Evolutionary conservation across 2,888 invertebrate species (phyloP).

Genomic region (Trichacis sp.): DNA sequence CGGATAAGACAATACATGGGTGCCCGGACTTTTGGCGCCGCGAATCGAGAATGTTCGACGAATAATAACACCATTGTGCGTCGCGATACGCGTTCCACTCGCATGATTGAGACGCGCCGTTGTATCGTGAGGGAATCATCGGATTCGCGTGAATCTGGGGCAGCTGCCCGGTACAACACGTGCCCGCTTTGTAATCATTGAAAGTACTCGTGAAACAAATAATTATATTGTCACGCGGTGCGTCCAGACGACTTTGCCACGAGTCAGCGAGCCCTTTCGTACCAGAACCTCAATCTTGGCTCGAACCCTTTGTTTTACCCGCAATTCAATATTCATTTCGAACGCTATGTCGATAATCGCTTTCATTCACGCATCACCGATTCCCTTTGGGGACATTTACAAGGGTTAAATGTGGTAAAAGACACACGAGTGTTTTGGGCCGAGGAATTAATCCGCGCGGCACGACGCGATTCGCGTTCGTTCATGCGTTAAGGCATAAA

Average conservation of each 20-base stretch:
- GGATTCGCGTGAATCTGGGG: too few species aligned
- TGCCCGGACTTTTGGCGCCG: constrained; percentile 9
- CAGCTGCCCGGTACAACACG: constrained; percentile 2
- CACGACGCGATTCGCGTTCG: constrained; percentile 19
- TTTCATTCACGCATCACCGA: constrained; percentile 53
- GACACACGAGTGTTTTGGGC: constrained; percentile 8
- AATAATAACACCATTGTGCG: constrained; percentile 9
- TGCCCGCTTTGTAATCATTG: constrained; percentile 18
- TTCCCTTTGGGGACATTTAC: constrained; percentile 35
- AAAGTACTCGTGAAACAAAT: constrained; percentile 47
- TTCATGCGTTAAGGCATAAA: constrained; percentile 33
- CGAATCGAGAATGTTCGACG: constrained; percentile 4
- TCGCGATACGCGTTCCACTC: neutral
- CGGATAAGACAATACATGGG: constrained; percentile 6
- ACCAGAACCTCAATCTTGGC: constrained; percentile 11
- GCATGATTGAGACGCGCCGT: too few species aligned
- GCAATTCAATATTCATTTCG: neutral
- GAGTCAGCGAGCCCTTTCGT: constrained; percentile 45
- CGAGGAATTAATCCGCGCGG: constrained; percentile 14
- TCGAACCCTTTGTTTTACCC: constrained; percentile 18
- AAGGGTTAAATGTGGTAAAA: neutral
- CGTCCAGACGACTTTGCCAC: constrained; percentile 50
- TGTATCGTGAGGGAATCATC: too few species aligned
- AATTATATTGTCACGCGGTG: constrained; percentile 62
- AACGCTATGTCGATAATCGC: constrained; percentile 35